Evolutionary conservation across 2,113 vertebrate genomes (phyloP).

Genomic region (Zeus faber): DNA sequence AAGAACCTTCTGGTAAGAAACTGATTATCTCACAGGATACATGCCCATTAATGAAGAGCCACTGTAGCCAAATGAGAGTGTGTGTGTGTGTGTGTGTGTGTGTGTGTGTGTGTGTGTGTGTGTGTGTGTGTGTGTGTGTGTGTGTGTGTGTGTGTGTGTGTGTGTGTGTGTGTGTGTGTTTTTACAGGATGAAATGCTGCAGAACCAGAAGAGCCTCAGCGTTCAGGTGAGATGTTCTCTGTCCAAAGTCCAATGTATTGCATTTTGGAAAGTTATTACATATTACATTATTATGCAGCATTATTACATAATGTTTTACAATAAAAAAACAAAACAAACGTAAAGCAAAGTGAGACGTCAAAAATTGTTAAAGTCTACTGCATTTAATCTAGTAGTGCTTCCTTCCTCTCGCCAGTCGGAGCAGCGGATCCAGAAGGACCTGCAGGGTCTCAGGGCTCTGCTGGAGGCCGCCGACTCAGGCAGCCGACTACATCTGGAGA

Average conservation of each 20-base stretch:
- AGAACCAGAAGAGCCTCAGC: slow-evolving; percentile 42
- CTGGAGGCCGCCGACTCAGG: slow-evolving; percentile 14
- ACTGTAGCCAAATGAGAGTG: neutral
- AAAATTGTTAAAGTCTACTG: neutral
- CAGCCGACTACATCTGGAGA: slow-evolving; percentile 33
- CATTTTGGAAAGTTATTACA: no score
- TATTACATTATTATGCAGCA: no score
- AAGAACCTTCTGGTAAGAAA: slow-evolving; percentile 39
- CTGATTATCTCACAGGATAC: neutral
- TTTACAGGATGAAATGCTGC: slow-evolving; percentile 45
- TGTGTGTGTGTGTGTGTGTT: slow-evolving; percentile 1
- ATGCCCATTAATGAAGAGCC: neutral
- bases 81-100: neutral
- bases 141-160: neutral
- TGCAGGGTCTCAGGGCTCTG: slow-evolving; percentile 33
- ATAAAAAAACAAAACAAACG: no score
- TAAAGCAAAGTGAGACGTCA: neutral
- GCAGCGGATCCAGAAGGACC: slow-evolving; percentile 33
- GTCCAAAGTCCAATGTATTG: no score
- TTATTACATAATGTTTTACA: no score
- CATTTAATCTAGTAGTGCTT: neutral
- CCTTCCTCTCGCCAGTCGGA: slow-evolving; percentile 35
- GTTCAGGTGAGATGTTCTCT: slow-evolving; percentile 45
- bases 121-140: neutral
- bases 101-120: neutral